Evolutionary conservation across 53 echinoderm and acorn worm species (phyloP).

Genomic region (Luidia sarsii): DNA sequence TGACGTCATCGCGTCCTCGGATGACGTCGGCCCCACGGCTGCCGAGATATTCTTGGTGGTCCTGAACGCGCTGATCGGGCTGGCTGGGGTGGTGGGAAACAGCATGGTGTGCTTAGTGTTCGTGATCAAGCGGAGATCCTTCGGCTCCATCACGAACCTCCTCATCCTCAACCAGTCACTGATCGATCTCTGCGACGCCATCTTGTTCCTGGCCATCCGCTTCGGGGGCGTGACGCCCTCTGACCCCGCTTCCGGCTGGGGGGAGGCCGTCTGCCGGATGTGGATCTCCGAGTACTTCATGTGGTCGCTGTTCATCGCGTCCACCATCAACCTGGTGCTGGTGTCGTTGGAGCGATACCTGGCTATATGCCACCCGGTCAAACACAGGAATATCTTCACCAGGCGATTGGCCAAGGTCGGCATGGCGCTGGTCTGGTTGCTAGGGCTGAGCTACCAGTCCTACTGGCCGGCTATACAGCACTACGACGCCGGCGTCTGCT

Average conservation of each 20-base stretch:
- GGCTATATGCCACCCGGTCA: constrained; percentile 74
- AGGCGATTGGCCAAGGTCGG: constrained; percentile 62
- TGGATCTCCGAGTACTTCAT: constrained; percentile 84
- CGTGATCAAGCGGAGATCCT: constrained; percentile 59
- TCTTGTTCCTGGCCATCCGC: constrained; percentile 62
- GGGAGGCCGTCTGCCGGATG: constrained; percentile 71
- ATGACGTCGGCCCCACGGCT: too few species aligned
- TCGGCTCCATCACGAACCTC: constrained; percentile 77
- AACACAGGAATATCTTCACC: constrained; percentile 81
- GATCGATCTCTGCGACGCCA: constrained; percentile 68
- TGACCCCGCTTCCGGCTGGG: constrained; percentile 6
- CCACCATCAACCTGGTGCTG: constrained; percentile 75
- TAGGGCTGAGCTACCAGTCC: constrained; percentile 77
- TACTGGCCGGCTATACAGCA: constrained; percentile 78
- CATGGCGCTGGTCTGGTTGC: constrained; percentile 70
- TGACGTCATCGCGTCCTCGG: constrained; percentile 19
- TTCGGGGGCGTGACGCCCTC: constrained; percentile 26
- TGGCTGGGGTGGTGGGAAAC: constrained; percentile 71
- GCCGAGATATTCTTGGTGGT: constrained; percentile 39
- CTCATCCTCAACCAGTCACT: constrained; percentile 67
- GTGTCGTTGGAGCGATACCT: constrained; percentile 82
- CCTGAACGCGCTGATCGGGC: constrained; percentile 72
- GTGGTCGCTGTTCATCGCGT: constrained; percentile 82
- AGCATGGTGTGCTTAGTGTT: constrained; percentile 79
- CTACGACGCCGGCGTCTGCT: constrained; percentile 55